phyloP scores from a whole-genome alignment of 2,113 vertebrate genomes.

The Aphyosemion australe region DNA sequence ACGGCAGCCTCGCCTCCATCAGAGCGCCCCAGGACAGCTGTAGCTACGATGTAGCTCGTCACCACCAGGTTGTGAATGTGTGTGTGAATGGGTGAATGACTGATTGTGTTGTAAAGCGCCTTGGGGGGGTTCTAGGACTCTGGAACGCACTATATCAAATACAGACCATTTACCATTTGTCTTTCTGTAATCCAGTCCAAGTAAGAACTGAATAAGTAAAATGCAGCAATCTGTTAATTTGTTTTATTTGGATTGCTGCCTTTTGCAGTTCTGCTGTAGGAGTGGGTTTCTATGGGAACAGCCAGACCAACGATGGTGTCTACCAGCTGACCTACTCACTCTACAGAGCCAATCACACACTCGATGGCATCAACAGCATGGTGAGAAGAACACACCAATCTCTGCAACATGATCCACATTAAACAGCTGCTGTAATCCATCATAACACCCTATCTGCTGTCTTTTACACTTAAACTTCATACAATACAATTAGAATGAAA shows the following conservation, averaged over 20 bases:
- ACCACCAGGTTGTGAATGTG: too few relatives aligned
- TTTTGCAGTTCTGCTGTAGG: constrained; percentile 87
- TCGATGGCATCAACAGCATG: constrained; percentile 85
- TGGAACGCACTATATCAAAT: too few relatives aligned
- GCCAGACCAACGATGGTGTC: constrained; percentile 92
- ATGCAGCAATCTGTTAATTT: constrained; percentile 26
- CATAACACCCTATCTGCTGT: background rate
- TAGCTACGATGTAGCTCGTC: too few relatives aligned
- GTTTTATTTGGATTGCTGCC: constrained; percentile 32
- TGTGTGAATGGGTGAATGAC: too few relatives aligned
- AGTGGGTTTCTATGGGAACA: constrained; percentile 98
- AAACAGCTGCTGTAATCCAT: background rate
- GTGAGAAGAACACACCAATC: constrained; percentile 78
- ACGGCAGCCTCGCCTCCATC: too few relatives aligned
- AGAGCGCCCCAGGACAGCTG: too few relatives aligned
- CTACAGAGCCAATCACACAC: constrained; percentile 91
- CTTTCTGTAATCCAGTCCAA: background rate
- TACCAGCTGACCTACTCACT: constrained; percentile 94
- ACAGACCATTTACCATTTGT: too few relatives aligned
- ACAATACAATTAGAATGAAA: too few relatives aligned
- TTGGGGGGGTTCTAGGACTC: too few relatives aligned
- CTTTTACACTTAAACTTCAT: too few relatives aligned
- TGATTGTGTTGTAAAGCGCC: too few relatives aligned
- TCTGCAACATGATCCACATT: constrained; percentile 5
- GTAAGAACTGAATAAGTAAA: background rate